Evolutionary conservation across 2,888 invertebrate species (phyloP).

Genomic region (Melangyna quadrimaculata): DNA sequence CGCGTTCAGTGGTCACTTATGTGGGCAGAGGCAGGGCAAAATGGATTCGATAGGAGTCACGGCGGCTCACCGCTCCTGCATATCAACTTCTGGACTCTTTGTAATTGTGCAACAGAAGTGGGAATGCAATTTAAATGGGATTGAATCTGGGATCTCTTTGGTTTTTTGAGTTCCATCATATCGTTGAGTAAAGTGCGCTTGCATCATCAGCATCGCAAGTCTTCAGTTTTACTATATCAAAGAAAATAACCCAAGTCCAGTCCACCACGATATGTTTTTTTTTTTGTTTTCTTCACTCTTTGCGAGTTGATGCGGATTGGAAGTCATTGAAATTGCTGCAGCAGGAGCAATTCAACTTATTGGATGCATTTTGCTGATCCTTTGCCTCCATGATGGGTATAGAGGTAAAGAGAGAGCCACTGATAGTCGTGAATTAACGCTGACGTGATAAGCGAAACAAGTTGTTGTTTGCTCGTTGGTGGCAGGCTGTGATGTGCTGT

Average conservation of each 20-base stretch:
- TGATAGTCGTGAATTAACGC: slow-evolving; percentile 71
- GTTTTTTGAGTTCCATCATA: slow-evolving; percentile 20
- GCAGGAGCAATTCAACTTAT: slow-evolving; percentile 60
- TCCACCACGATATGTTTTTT: not conserved
- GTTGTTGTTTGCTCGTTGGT: slow-evolving; percentile 57
- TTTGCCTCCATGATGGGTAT: slow-evolving; percentile 11
- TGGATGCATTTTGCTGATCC: slow-evolving; percentile 57
- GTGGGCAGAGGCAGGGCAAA: slow-evolving; percentile 61
- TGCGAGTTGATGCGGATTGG: slow-evolving; percentile 37
- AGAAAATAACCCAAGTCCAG: not conserved
- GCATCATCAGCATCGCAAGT: slow-evolving; percentile 47
- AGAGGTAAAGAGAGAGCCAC: slow-evolving; percentile 37
- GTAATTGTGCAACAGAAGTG: slow-evolving; percentile 59
- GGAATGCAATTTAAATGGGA: slow-evolving; percentile 71
- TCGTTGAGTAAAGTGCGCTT: slow-evolving; percentile 66
- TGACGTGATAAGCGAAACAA: slow-evolving; percentile 69
- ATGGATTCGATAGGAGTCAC: slow-evolving; percentile 56
- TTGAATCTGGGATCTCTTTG: slow-evolving; percentile 54
- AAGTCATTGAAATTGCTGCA: slow-evolving; percentile 56
- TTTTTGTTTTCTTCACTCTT: not conserved
- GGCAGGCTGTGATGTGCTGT: not conserved
- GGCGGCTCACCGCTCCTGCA: slow-evolving; percentile 38
- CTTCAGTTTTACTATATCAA: slow-evolving; percentile 18
- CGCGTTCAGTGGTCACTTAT: slow-evolving; percentile 42
- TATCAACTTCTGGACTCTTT: slow-evolving; percentile 46